Percentiles rank a stretch among this genome's conserved stretches.
phyloP scores from a whole-genome alignment of 1,140 invertebrate genomes.

The Drosophila pachea region DNA sequence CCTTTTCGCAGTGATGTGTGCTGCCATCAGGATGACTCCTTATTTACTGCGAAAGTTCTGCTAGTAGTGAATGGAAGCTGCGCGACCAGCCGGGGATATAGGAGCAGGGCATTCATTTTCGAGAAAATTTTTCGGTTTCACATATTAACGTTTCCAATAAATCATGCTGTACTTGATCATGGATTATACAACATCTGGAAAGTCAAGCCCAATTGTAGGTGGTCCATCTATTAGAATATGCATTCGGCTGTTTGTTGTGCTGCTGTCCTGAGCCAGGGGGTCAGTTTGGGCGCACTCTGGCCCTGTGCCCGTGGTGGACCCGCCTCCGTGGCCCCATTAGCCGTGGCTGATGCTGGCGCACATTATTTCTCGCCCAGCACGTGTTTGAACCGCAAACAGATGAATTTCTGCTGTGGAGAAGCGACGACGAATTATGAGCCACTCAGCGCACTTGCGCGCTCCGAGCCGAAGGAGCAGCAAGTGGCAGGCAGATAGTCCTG shows the following conservation, averaged over 20 bases:
- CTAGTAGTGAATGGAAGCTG: neutral
- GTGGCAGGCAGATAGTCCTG: neutral
- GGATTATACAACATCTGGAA: too few species aligned
- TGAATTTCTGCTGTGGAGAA: conserved; percentile 68
- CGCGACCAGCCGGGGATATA: neutral
- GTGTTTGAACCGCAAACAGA: conserved; percentile 74
- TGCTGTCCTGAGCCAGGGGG: too few species aligned
- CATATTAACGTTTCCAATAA: conserved; percentile 1
- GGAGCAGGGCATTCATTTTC: neutral
- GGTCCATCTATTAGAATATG: neutral
- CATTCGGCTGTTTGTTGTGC: neutral
- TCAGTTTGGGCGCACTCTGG: too few species aligned
- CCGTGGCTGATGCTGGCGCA: conserved; percentile 57
- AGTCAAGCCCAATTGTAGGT: neutral
- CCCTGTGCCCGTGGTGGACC: neutral
- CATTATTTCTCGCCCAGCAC: conserved; percentile 69
- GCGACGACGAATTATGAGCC: conserved; percentile 69
- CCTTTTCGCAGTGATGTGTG: conserved; percentile 44
- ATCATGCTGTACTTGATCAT: too few species aligned
- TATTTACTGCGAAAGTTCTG: conserved; percentile 26
- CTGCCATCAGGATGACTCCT: conserved; percentile 41
- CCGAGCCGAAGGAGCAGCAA: conserved; percentile 14
- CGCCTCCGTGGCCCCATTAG: conserved; percentile 49
- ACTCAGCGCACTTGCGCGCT: conserved; percentile 59
- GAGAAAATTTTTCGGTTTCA: neutral